Percentiles rank a stretch among this genome's conserved stretches.
Conservation (phyloP, 2,113 vertebrate genomes). For the Cisticola juncidis region DNA sequence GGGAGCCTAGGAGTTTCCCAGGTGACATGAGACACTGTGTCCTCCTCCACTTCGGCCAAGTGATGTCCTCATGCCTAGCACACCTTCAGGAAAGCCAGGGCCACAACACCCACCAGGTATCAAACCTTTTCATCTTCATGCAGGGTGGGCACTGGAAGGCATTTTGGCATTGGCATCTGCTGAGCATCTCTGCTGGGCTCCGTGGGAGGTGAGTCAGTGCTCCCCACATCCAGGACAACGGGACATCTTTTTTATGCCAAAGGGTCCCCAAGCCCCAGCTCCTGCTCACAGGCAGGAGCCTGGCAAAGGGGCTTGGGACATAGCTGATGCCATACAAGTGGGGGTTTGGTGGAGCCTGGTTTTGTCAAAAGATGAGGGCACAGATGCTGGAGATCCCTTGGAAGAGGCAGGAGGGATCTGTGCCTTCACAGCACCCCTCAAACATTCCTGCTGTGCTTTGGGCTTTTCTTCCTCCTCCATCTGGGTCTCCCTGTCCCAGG, state of each 20-base stretch:
- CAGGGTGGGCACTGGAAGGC: background rate
- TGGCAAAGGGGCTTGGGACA: background rate
- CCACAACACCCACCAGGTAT: background rate
- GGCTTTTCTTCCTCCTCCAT: background rate
- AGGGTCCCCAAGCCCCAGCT: background rate
- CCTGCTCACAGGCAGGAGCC: background rate
- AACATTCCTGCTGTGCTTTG: background rate
- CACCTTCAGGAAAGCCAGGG: background rate
- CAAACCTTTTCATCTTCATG: background rate
- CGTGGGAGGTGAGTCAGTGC: background rate
- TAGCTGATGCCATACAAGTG: fast-evolving
- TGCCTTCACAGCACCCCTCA: background rate
- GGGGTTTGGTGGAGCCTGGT: background rate
- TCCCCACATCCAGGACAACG: background rate
- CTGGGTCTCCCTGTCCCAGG: background rate
- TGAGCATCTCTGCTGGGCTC: background rate
- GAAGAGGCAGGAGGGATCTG: background rate
- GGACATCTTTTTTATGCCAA: background rate
- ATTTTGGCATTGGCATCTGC: background rate
- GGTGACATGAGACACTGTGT: fast-evolving
- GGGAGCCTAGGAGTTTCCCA: background rate
- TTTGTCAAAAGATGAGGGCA: background rate
- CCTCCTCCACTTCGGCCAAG: fast-evolving
- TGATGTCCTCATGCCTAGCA: background rate
- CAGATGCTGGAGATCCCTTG: background rate